Conservation (phyloP, 1,140 invertebrate genomes). For the Hormaphis cornu region DNA sequence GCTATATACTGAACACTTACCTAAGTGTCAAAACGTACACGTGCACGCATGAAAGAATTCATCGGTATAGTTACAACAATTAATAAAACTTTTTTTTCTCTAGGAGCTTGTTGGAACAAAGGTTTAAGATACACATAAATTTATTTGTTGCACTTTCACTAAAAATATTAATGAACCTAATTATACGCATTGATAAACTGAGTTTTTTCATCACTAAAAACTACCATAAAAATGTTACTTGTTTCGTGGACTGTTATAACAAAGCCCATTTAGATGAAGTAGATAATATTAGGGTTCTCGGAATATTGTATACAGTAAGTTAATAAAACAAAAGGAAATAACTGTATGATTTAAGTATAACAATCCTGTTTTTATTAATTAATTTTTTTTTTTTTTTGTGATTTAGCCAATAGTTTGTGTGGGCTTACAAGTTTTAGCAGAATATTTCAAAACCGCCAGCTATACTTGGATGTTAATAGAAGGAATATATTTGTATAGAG, state of each 20-base stretch:
- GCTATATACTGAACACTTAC: too few relatives aligned
- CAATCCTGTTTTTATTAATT: too few relatives aligned
- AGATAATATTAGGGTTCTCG: slow-evolving; percentile 40
- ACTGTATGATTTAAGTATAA: slow-evolving; percentile 34
- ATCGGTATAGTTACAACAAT: too few relatives aligned
- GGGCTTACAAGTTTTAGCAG: slow-evolving; percentile 63
- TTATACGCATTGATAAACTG: slow-evolving; percentile 18
- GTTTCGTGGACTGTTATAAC: slow-evolving; percentile 35
- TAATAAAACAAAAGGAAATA: neutral
- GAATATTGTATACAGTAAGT: slow-evolving; percentile 72
- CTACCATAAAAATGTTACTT: neutral
- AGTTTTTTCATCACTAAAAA: slow-evolving; percentile 12
- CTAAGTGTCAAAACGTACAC: too few relatives aligned
- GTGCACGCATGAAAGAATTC: too few relatives aligned
- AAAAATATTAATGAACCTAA: slow-evolving; percentile 14
- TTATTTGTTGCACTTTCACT: slow-evolving; percentile 16
- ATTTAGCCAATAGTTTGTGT: slow-evolving; percentile 73
- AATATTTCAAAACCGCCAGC: slow-evolving; percentile 79
- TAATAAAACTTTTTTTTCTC: neutral
- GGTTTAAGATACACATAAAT: slow-evolving; percentile 25
- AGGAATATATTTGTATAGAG: slow-evolving; percentile 77
- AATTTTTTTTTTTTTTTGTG: too few relatives aligned
- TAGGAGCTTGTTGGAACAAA: slow-evolving; percentile 11
- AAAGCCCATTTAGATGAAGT: slow-evolving; percentile 38
- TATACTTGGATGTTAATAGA: slow-evolving; percentile 95